Conservation (phyloP, 1,140 invertebrate genomes). For the Eumaeus atala region DNA sequence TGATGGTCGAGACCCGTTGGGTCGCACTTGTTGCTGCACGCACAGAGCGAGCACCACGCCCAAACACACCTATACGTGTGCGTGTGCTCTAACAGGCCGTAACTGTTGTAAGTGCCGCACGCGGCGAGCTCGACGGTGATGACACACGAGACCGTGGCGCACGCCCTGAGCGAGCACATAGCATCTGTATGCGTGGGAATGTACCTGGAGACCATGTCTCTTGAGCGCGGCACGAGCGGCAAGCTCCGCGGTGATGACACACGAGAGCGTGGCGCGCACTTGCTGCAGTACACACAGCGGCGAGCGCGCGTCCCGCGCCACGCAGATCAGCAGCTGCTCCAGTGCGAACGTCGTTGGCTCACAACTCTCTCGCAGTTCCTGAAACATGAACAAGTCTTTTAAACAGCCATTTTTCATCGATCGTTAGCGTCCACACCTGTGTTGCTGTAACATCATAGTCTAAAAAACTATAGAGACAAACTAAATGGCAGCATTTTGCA, state of each 20-base stretch:
- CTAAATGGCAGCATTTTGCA: no score
- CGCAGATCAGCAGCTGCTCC: slow-evolving; percentile 86
- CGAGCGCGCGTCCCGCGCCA: slow-evolving; percentile 82
- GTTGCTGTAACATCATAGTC: no score
- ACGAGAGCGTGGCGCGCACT: slow-evolving; percentile 63
- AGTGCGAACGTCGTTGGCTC: slow-evolving; percentile 94
- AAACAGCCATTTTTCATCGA: no score
- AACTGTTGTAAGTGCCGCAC: slow-evolving; percentile 42
- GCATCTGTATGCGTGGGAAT: no score
- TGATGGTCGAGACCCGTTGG: no score
- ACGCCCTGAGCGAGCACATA: slow-evolving; percentile 76
- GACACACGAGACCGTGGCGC: slow-evolving; percentile 54
- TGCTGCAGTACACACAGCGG: slow-evolving; percentile 80
- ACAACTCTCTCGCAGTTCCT: slow-evolving; percentile 88
- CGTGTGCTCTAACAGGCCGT: not conserved
- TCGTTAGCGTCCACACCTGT: no score
- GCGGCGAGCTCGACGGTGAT: slow-evolving; percentile 58
- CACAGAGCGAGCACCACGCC: no score
- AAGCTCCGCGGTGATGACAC: slow-evolving; percentile 51
- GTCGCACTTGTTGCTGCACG: no score
- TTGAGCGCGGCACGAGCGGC: slow-evolving; percentile 51
- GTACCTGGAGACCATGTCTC: not conserved
- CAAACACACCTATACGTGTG: no score
- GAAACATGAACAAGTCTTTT: slow-evolving; percentile 2
- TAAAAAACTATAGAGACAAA: no score